Evolutionary conservation across 2,113 vertebrate species (phyloP).

Genomic region (Gavia stellata): DNA sequence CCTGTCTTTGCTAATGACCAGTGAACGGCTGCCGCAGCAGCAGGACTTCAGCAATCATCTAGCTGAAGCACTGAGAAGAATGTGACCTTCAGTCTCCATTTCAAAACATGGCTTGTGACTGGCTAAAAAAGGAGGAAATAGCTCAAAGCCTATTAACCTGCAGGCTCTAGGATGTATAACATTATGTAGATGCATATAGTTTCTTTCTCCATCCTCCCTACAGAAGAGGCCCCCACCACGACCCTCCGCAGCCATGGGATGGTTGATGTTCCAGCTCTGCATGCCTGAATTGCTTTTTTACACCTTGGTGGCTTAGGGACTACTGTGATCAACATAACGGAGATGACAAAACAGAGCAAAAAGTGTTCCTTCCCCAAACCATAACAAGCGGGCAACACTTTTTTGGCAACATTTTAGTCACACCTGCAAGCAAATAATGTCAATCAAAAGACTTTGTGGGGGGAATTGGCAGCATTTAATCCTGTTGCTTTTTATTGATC

Average conservation of each 20-base stretch:
- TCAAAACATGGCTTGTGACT: not conserved
- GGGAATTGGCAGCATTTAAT: slow-evolving; percentile 63
- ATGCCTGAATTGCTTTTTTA: not conserved
- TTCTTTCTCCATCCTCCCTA: not conserved
- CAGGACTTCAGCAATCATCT: not conserved
- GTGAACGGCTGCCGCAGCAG: not conserved
- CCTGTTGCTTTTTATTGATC: slow-evolving; percentile 67
- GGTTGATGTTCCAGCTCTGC: not conserved
- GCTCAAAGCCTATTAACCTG: not conserved
- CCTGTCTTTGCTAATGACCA: not conserved
- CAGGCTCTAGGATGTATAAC: accelerated
- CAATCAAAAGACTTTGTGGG: slow-evolving; percentile 49
- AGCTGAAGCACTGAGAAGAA: not conserved
- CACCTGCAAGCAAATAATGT: slow-evolving; percentile 46
- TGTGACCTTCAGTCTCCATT: not conserved
- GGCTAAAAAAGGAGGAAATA: not conserved
- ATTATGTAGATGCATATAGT: not conserved
- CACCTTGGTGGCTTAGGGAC: not conserved
- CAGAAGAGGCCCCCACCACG: not conserved
- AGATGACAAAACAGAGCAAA: not conserved
- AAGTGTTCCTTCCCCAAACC: not conserved
- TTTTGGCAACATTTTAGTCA: slow-evolving; percentile 28
- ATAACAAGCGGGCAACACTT: not conserved
- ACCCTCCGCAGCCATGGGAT: not conserved
- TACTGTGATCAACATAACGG: not conserved